Evolutionary conservation across 2,113 vertebrate genomes (phyloP), one percentile per base, ranked within the genome.

Genomic region (Neogale vison): DNA sequence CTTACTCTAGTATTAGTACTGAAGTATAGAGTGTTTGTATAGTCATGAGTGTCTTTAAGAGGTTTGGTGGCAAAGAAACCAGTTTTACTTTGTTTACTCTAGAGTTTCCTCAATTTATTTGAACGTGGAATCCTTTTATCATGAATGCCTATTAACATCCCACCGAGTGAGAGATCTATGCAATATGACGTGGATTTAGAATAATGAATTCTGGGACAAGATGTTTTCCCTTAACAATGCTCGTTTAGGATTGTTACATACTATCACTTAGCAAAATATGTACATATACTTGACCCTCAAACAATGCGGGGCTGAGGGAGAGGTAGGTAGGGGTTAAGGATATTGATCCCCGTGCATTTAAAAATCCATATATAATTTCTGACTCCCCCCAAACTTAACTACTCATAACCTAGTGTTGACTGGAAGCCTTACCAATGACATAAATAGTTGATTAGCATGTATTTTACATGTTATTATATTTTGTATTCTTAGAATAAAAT

Each of bases 201-300:
- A 50, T 77, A 89, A 93, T 88, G 89, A 45, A 76, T 82, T 95
- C 59, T 81, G 52, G 77, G 39, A 93, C 52, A 90, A 77, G 61
- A 52, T 82, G 4, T 31, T 6, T 83, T 39, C 26, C 29, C 45
- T 57, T 79, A 85, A 67, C 26, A 67, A 21, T 57, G 23, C 55
- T 82, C 12, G 82, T 12, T 93, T 82, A 95, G 52, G 29, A 76
- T 88, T 36, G 6, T 39, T 85, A 67, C 26, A 20, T n/a, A 24
- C 14, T 74, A 15, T 82, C 21, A 34, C 36, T 80, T 67, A 72
- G 24, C 42, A 39, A 94, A 63, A 34, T 69, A 74, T 55, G 3
- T 55, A 67, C 76, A 71, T 96, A 77, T 26, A 47, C 42, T 77
- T 77, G 74, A 76, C 26, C 26, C 42, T 47, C 18, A 42, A 77